These are phyloP conservation scores for Marcusenius ussheri DNA, from an alignment of 2,113 vertebrate species.

Conservation along the genomic window DNA sequence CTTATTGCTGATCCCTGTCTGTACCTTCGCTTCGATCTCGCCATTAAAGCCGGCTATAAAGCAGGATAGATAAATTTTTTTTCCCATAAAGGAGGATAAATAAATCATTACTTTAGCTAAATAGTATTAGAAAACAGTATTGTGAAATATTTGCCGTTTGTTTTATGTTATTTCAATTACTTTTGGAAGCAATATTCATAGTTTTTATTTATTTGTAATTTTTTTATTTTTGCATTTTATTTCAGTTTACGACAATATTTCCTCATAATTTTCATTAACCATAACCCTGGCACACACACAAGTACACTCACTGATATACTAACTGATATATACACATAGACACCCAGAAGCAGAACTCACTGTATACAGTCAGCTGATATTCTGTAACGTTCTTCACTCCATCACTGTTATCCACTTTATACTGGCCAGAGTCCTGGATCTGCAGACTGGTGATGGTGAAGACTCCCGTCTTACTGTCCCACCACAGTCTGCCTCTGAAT, in stretches of 20 bases:
- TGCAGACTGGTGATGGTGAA: conserved; percentile 15
- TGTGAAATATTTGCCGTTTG: fast-evolving
- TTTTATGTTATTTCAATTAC: neutral
- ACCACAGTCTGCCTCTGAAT: conserved; percentile 2
- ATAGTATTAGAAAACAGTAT: neutral
- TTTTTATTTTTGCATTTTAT: neutral
- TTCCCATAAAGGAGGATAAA: neutral
- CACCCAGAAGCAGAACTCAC: neutral
- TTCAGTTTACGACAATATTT: too few species aligned
- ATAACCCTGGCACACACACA: too few species aligned
- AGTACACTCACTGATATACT: too few species aligned
- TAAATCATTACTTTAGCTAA: neutral
- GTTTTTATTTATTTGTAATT: fast-evolving
- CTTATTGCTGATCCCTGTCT: too few species aligned
- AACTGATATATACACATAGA: too few species aligned
- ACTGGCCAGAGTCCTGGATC: conserved; percentile 7
- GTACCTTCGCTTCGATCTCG: too few species aligned
- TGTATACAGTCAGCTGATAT: conserved; percentile 13
- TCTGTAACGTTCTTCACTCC: neutral
- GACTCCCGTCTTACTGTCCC: conserved; percentile 16
- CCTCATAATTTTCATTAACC: too few species aligned
- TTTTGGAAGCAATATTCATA: neutral
- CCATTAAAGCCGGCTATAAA: too few species aligned
- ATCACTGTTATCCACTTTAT: conserved; percentile 7
- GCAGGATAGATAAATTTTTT: neutral